Evolutionary conservation across 2,888 invertebrate species (phyloP).

Genomic region (Zhuqinia jingwanae): DNA sequence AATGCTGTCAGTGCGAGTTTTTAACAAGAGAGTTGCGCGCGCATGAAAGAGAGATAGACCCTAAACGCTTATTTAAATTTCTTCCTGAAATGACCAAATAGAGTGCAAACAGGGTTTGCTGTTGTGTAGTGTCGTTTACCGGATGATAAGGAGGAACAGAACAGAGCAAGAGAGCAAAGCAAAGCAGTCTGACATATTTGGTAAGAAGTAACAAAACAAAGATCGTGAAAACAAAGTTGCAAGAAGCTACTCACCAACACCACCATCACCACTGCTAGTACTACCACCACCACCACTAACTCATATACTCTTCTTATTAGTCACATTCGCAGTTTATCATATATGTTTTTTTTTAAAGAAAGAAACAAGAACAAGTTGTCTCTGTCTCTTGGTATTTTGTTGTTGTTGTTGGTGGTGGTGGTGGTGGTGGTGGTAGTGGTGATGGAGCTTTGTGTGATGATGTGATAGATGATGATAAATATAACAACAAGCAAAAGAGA

Average conservation of each 20-base stretch:
- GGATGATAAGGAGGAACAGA: slow-evolving; percentile 46
- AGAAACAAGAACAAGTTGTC: slow-evolving; percentile 23
- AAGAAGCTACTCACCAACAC: slow-evolving; percentile 18
- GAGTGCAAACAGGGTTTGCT: slow-evolving; percentile 38
- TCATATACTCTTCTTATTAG: too few relatives aligned
- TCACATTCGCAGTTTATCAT: background rate
- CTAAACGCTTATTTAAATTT: slow-evolving; percentile 26
- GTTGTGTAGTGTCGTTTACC: background rate
- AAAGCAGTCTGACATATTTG: slow-evolving; percentile 48
- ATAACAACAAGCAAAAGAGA: background rate
- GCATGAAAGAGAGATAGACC: too few relatives aligned
- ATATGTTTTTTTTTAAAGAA: too few relatives aligned
- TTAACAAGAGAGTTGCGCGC: too few relatives aligned
- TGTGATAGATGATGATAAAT: slow-evolving; percentile 6
- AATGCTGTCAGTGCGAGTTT: too few relatives aligned
- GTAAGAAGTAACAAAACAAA: slow-evolving; percentile 39
- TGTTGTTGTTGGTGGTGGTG: background rate
- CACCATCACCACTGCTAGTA: background rate
- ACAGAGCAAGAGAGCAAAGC: background rate
- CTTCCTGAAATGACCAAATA: slow-evolving; percentile 43
- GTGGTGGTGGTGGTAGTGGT: background rate
- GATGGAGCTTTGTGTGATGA: slow-evolving; percentile 10
- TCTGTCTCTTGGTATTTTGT: too few relatives aligned
- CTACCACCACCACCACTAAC: background rate
- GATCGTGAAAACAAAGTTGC: slow-evolving; percentile 54